phyloP scores from a whole-genome alignment of 2,113 vertebrate species.

The Turnix velox region DNA sequence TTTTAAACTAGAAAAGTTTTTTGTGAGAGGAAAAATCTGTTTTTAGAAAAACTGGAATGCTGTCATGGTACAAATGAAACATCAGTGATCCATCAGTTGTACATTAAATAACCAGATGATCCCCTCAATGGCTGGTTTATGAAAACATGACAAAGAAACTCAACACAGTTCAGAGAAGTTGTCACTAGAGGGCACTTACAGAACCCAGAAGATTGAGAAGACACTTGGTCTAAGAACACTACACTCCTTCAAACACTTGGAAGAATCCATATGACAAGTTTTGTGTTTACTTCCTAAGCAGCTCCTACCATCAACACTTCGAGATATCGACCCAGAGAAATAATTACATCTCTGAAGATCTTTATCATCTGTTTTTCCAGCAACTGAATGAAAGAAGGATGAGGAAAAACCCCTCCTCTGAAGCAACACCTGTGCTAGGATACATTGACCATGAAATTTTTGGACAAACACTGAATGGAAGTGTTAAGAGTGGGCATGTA shows the following conservation, averaged over 20 bases:
- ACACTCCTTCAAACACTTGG: background rate
- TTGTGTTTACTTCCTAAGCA: background rate
- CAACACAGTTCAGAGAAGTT: background rate
- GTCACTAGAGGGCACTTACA: slow-evolving; percentile 34
- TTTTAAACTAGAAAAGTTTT: background rate
- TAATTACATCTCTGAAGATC: background rate
- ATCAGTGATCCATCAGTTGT: background rate
- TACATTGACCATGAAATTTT: background rate
- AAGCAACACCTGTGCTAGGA: background rate
- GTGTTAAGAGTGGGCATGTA: background rate
- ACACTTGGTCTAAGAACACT: background rate
- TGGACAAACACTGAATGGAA: background rate
- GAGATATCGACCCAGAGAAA: background rate
- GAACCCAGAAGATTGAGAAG: background rate
- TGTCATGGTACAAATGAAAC: background rate
- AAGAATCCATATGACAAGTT: background rate
- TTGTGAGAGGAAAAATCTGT: background rate
- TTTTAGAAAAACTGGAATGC: background rate
- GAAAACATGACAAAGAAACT: too few relatives aligned
- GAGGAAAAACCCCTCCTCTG: background rate
- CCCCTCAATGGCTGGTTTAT: background rate
- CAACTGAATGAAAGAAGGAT: background rate
- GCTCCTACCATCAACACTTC: background rate
- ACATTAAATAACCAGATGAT: background rate
- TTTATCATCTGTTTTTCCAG: background rate